Base-by-base conservation (phyloP, 2,888 invertebrate species). In the Agrochola lota region DNA sequence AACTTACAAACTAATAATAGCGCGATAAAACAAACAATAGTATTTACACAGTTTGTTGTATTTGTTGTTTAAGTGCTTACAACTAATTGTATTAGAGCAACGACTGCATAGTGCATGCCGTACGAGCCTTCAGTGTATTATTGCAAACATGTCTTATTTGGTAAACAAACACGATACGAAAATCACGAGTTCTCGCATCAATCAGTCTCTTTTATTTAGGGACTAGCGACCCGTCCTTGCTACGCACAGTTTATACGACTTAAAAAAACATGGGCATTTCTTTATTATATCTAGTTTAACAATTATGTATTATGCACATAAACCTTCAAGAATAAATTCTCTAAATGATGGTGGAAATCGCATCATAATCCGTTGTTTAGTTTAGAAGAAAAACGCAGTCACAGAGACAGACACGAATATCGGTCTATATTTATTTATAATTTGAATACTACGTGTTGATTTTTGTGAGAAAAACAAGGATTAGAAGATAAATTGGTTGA, bases 11-110 rank as follows among this genome's bases (percentile, higher is more conserved):
- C 49, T 70, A 72, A 72, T 74, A 72, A 69, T 43, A 67, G 49
- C 26, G 72, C 71, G 69, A 78, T 78, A 73, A 85, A 63, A 35
- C 81, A 81, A 76, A 84, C 81, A 86, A 84, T 86, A 40, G 64
- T 77, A 86, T 70, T 84, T 77, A 78, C 68, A 72, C 73, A 73
- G 77, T 70, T 84, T 68, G 67, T 69, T 78, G 68, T 59, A 71
- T 78, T 74, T 69, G 78, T 78, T 85, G 78, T 75, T 74, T 23
- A 75, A 77, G 55, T 69, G 72, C 59, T 63, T 83, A 64, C 46
- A 63, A 62, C 72, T 81, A 76, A 78, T 80, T 85, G 71, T 74
- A 74, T 71, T 49, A 26, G 55, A 72, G 66, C 30, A 60, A 26
- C 49, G 23, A 70, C 35, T 69, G 35, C 35, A n/a, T 11, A 35